These are phyloP conservation scores for Drosophila leontia DNA, from an alignment of 1,140 invertebrate species.

Conservation along the genomic window DNA sequence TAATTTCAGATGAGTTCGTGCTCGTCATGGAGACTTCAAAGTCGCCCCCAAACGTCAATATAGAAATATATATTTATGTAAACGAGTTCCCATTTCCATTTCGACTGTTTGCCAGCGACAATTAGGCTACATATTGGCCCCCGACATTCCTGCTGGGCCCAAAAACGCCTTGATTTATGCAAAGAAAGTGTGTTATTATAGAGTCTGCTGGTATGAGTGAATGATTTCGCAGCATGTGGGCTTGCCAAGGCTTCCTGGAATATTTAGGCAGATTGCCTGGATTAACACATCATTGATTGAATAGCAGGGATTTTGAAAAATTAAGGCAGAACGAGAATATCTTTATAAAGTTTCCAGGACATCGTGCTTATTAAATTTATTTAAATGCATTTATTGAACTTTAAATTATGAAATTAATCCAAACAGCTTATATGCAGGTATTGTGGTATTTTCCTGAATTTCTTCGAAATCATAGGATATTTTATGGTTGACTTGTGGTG, in stretches of 20 bases:
- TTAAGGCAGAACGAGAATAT: neutral
- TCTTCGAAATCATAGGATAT: neutral
- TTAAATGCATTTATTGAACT: neutral
- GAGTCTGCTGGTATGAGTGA: conserved; percentile 48
- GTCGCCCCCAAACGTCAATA: conserved; percentile 35
- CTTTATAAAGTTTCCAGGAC: no score
- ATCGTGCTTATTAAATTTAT: neutral
- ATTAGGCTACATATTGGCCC: conserved; percentile 49
- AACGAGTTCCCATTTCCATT: conserved; percentile 62
- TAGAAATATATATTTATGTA: conserved; percentile 72
- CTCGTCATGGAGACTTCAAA: conserved; percentile 60
- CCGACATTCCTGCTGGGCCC: conserved; percentile 32
- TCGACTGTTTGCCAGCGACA: conserved; percentile 47
- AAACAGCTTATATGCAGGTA: neutral
- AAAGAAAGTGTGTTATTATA: conserved; percentile 55
- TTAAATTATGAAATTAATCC: neutral
- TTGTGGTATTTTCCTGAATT: neutral
- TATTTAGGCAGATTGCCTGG: neutral
- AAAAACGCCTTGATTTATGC: conserved; percentile 62
- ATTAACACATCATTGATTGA: conserved; percentile 2
- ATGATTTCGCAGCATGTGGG: conserved; percentile 62
- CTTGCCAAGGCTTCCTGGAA: conserved; percentile 9
- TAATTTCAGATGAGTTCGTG: conserved; percentile 46
- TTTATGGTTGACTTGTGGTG: no score
- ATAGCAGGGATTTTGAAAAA: neutral